phyloP scores from a whole-genome alignment of 1,140 invertebrate genomes.

The Euwallacea fornicatus region DNA sequence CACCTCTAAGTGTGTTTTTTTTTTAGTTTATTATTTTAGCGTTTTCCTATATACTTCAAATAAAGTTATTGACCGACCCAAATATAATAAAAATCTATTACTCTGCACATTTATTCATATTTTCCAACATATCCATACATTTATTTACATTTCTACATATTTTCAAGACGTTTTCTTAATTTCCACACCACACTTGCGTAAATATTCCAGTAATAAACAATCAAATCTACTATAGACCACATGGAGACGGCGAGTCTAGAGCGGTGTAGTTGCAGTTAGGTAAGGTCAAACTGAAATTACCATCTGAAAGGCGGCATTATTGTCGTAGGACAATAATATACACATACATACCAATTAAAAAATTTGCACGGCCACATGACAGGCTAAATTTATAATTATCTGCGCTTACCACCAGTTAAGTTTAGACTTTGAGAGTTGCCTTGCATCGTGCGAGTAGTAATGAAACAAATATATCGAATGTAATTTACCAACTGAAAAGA shows the following conservation, averaged over 20 bases:
- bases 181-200: no score
- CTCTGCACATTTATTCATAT: not conserved
- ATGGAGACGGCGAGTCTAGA: constrained; percentile 25
- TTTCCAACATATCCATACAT: not conserved
- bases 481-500: no score
- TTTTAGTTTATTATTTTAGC: no score
- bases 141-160: not conserved
- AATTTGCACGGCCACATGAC: constrained; percentile 22
- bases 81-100: no score
- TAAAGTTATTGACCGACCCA: no score
- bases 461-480: no score
- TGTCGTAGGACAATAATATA: constrained; percentile 29
- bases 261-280: constrained; percentile 25
- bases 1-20: no score
- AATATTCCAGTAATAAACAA: no score
- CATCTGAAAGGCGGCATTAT: constrained; percentile 34
- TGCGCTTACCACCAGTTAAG: not conserved
- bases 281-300: constrained; percentile 33
- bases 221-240: not conserved
- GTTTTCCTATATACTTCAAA: no score
- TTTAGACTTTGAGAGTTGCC: not conserved
- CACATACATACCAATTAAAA: constrained; percentile 27
- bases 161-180: not conserved
- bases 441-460: no score
- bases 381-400: constrained; percentile 22